A percentile compares a stretch with the other conserved stretches of the same genome.
These are phyloP conservation scores for Noctua comes DNA, from an alignment of 2,888 invertebrate species.

Conservation along the genomic window DNA sequence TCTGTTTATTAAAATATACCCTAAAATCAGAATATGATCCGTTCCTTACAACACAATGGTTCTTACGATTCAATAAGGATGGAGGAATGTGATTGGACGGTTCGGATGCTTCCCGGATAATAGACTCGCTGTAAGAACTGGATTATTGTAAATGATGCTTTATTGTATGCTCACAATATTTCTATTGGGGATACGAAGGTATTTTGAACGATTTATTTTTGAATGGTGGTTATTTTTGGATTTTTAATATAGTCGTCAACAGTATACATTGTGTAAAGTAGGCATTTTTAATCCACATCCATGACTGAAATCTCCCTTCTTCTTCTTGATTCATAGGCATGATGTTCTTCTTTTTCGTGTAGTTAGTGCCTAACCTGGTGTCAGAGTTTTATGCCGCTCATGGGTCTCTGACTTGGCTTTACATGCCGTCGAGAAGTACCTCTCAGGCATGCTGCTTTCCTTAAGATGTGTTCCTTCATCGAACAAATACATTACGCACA, in stretches of 20 bases:
- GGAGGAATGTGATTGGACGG: conserved; percentile 56
- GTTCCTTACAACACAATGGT: conserved; percentile 60
- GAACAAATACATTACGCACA: no score
- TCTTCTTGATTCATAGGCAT: no score
- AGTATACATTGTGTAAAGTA: neutral
- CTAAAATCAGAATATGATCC: conserved; percentile 63
- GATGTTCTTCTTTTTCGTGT: no score
- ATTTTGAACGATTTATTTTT: conserved; percentile 39
- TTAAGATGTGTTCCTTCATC: no score
- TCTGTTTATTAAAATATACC: conserved; percentile 65
- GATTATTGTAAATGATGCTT: conserved; percentile 59
- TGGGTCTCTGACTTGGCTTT: no score
- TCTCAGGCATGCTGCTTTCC: no score
- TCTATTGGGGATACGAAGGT: conserved; percentile 23
- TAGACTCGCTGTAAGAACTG: conserved; percentile 48
- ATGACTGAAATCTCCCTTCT: no score
- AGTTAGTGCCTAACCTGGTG: no score
- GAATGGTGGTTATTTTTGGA: conserved; percentile 11
- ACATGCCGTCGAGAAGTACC: no score
- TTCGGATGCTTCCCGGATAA: conserved; percentile 52
- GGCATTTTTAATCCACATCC: neutral
- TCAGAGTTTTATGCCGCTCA: no score
- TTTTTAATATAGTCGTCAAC: neutral
- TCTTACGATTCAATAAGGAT: conserved; percentile 64
- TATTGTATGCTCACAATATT: conserved; percentile 62